Evolutionary conservation across 1,140 invertebrate species (phyloP).

Genomic region (Drosophila melanogaster): Release_6_plus_ISO1_MT NT_033779.5:11475001-11475500

Average conservation of each 20-base stretch:
- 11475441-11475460: conserved; percentile 64
- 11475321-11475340: too few species aligned
- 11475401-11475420: not conserved
- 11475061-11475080: not conserved
- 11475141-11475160: conserved; percentile 1
- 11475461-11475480: conserved; percentile 43
- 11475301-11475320: too few species aligned
- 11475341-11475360: not conserved
- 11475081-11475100: conserved; percentile 9
- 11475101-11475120: not conserved
- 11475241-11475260: not conserved
- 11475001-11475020: conserved; percentile 59
- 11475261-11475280: too few species aligned
- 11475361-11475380: not conserved
- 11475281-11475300: too few species aligned
- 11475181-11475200: fast-evolving
- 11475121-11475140: not conserved
- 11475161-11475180: not conserved
- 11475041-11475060: conserved; percentile 5
- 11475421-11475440: conserved; percentile 44
- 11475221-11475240: not conserved
- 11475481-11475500: conserved; percentile 71
- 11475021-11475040: conserved; percentile 29
- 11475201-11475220: conserved; percentile 7
- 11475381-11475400: not conserved